phyloP scores from a whole-genome alignment of 1,140 invertebrate genomes.

The Xylocopa sonorina region DNA sequence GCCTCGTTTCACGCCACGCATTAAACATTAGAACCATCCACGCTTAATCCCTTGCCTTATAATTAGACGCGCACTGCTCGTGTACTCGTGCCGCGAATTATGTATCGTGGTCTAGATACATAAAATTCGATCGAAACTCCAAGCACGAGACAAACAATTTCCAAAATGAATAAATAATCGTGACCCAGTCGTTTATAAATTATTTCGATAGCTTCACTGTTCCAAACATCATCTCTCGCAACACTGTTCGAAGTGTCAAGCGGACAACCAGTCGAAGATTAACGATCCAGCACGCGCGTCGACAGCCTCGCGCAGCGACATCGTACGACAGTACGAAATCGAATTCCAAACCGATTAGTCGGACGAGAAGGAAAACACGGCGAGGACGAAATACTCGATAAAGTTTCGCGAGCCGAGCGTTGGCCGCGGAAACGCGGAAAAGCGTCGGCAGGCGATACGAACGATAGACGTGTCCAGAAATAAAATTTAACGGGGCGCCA shows the following conservation, averaged over 20 bases:
- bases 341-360: slow-evolving; percentile 7
- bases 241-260: no score
- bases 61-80: no score
- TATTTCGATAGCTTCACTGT: no score
- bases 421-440: neutral
- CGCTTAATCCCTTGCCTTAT: no score
- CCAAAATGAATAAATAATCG: no score
- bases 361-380: neutral
- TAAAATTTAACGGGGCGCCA: slow-evolving; percentile 27
- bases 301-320: neutral
- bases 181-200: no score
- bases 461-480: neutral
- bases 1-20: neutral
- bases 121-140: no score
- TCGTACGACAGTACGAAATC: neutral
- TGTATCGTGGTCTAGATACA: no score
- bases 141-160: no score
- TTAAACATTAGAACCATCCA: no score
- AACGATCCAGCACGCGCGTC: slow-evolving; percentile 3
- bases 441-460: neutral
- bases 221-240: no score
- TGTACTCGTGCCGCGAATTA: no score
- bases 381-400: neutral
- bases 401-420: neutral
- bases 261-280: slow-evolving; percentile 11